Evolutionary conservation across 2,113 vertebrate species (phyloP), one percentile per base, ranked within the genome.

Genomic region (Pardalotus punctatus): DNA sequence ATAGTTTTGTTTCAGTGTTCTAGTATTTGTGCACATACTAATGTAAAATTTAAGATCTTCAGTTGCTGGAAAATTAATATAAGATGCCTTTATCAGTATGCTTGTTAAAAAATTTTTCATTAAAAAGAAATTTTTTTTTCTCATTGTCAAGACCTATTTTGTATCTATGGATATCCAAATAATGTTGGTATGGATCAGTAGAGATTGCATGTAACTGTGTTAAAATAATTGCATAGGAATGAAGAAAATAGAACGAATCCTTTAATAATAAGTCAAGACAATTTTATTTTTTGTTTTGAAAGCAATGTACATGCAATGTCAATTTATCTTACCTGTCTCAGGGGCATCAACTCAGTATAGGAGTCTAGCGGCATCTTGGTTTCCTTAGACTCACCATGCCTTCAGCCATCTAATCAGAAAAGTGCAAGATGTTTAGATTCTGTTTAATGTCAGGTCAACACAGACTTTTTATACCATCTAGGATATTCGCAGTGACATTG

Each of bases 221-320:
- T 85, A 69, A 90, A 88, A 60, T 79, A 78, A 36, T 56, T 86
- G 22, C 15, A 43, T 15, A 64, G 1, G 11, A 81, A 45, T 51
- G 40, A 21, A 79, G 22, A 74, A 67, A 74, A 58, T 12, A 74
- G 12, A 86, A 67, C 64, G 0, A 86, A 77, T 38, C 8, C 5
- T 42, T 80, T 42, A 29, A 64, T 33, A 64, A 50, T 20, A 77
- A 53, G 33, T 23, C 14, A 83, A 73, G 31, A 43, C 1, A 17
- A 27, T 5, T 80, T 65, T 22, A 33, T 56, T 56, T 88, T 83
- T 82, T 29, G 2, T 84, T 60, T 65, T 23, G 4, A 66, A 77
- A 43, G 11, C 0, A 0, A 12, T 67, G 3, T 42, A 23, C 28
- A 48, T n/a, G 4, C 7, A 81, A 18, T n/a, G 13, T 45, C 36